Evolutionary conservation across 2,113 vertebrate genomes (phyloP), one percentile per base, ranked within the genome.

Genomic region (Cebidichthys violaceus): DNA sequence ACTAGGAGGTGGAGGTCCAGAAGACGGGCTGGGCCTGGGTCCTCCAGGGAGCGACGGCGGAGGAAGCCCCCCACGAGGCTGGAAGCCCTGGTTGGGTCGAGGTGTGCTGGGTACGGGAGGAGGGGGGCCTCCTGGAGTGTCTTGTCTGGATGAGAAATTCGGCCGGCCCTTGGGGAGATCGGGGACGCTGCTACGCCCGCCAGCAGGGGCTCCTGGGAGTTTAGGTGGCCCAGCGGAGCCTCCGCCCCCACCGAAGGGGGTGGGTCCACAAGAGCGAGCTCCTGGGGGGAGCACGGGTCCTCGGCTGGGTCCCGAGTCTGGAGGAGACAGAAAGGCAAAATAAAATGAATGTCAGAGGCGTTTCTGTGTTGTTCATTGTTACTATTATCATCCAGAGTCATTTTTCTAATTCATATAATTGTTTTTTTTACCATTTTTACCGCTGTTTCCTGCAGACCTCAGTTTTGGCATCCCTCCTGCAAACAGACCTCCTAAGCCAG

Each of bases 401-500:
- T 10, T 33, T 33, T 4, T 33, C 4, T 33, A 14, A 11, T 14
- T 43, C 1, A 35, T 61, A 6, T 8, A 4, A 27, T 31, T 31
- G 9, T 37, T 6, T 37, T 18, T 27, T 68, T 91, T 89, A 96
- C 95, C 97, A 1, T 15, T 90, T 41, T 91, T 88, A 72, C 97
- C 96, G 89, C 96, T 92, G 93, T 45, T 96, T 1, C 91, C 93
- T 41, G 97, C 91, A 82, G 97, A 96, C 81, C 96, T 96, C 75
- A 99, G 96, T 91, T 97, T 99, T 15, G 98, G 97, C 96, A 99
- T 99, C 80, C 97, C 97, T 37, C 97, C 96, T 71, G 97, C 96
- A 90, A 99, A 99, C 33, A 99, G 92, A 73, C 97, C 97, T 87
- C 98, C 97, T 81, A 99, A 94, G 57, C 97, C 96, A n/a, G 91